Conservation (phyloP, 2,797 vertebrate species). For the Halcyon leucocephala region DNA sequence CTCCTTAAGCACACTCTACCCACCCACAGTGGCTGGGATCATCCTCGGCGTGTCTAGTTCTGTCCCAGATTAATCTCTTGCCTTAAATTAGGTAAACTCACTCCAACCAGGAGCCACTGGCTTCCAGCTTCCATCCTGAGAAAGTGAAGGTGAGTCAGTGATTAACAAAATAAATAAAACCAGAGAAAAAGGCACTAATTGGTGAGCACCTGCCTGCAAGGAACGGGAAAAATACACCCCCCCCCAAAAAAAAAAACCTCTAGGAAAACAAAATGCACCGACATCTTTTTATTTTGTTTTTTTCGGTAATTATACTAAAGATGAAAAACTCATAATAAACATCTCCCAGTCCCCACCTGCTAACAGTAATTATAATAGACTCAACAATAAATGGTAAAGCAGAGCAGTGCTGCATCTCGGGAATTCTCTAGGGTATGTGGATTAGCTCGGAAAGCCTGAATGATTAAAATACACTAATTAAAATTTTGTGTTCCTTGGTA, state of each 20-base stretch:
- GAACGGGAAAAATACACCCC: slow-evolving; percentile 39
- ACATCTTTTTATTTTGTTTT: slow-evolving; percentile 98
- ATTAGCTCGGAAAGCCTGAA: slow-evolving; percentile 99
- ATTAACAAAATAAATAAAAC: slow-evolving; percentile 60
- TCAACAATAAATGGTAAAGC: slow-evolving; percentile 99
- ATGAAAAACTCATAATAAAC: slow-evolving; percentile 99
- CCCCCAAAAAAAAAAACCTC: slow-evolving; percentile 52
- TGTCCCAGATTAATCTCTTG: neutral
- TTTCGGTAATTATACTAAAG: slow-evolving; percentile 99
- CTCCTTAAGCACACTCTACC: neutral
- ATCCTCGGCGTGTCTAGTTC: neutral
- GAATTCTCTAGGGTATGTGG: slow-evolving; percentile 99
- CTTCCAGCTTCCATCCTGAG: slow-evolving; percentile 33
- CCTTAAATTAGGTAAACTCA: neutral
- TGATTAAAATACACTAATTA: slow-evolving; percentile 99
- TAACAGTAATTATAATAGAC: slow-evolving; percentile 99
- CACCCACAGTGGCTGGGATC: slow-evolving; percentile 5
- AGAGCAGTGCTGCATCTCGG: slow-evolving; percentile 99
- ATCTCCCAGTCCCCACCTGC: slow-evolving; percentile 99
- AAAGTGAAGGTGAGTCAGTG: slow-evolving; percentile 40
- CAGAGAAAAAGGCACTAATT: slow-evolving; percentile 57
- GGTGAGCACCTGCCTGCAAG: slow-evolving; percentile 72
- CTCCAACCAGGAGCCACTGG: neutral
- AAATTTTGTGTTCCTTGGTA: slow-evolving; percentile 99
- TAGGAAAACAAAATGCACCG: slow-evolving; percentile 95